Evolutionary conservation across 1,140 invertebrate species (phyloP).

Genomic region (Cryptotermes secundus): DNA sequence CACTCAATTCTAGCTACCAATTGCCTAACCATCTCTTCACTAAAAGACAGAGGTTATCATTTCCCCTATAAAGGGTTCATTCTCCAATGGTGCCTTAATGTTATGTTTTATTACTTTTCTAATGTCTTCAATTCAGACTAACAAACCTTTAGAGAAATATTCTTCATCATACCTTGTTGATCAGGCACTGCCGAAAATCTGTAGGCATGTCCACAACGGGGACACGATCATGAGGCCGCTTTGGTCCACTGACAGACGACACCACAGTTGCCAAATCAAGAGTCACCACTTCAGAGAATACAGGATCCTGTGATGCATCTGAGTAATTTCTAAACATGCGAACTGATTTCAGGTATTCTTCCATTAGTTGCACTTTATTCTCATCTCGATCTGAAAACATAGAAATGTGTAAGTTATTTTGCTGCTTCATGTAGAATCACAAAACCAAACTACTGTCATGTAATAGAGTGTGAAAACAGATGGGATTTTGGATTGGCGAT

Average conservation of each 20-base stretch:
- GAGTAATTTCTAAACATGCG: constrained; percentile 85
- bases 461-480: too few relatives aligned
- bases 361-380: constrained; percentile 79
- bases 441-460: too few relatives aligned
- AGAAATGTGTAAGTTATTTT: too few relatives aligned
- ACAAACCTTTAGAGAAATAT: not conserved
- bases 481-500: too few relatives aligned
- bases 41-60: too few relatives aligned
- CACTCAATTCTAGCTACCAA: too few relatives aligned
- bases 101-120: too few relatives aligned
- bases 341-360: constrained; percentile 78
- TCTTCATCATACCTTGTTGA: constrained; percentile 73
- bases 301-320: constrained; percentile 75
- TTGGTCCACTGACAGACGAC: constrained; percentile 94
- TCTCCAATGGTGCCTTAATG: too few relatives aligned
- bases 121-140: too few relatives aligned
- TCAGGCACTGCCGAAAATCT: constrained; percentile 85
- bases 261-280: constrained; percentile 88
- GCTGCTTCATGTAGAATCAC: too few relatives aligned
- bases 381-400: constrained; percentile 70
- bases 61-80: too few relatives aligned
- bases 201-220: constrained; percentile 85
- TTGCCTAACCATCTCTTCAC: too few relatives aligned
- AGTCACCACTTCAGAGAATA: constrained; percentile 83
- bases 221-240: constrained; percentile 94